Percentiles rank a stretch among this genome's conserved stretches.
These are phyloP conservation scores for Noctua comes DNA, from an alignment of 2,888 invertebrate genomes.

Conservation along the genomic window DNA sequence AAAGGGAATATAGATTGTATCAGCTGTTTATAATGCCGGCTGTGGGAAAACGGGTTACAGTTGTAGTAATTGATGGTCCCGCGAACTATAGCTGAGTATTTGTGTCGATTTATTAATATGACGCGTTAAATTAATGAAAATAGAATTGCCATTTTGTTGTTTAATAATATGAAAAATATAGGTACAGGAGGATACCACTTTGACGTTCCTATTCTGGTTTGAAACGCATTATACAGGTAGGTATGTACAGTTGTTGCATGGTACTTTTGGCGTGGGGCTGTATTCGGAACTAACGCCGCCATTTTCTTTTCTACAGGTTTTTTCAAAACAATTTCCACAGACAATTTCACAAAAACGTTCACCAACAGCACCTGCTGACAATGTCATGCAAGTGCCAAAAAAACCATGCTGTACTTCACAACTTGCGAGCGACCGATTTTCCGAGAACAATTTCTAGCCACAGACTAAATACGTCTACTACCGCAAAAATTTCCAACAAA, in stretches of 20 bases:
- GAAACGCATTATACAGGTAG: no score
- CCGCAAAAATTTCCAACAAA: not conserved
- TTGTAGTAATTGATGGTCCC: conserved; percentile 41
- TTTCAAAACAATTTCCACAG: not conserved
- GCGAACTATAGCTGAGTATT: conserved; percentile 21
- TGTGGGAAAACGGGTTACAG: conserved; percentile 63
- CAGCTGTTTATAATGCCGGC: conserved; percentile 60
- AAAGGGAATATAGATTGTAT: conserved; percentile 65
- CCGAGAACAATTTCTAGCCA: not conserved
- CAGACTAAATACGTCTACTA: not conserved
- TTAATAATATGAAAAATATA: not conserved
- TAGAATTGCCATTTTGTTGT: not conserved
- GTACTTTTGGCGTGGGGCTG: no score
- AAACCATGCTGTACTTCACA: not conserved
- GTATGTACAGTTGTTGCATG: no score
- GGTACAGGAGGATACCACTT: not conserved
- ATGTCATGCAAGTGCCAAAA: not conserved
- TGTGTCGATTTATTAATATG: conserved; percentile 29
- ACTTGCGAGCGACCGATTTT: not conserved
- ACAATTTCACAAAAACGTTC: not conserved
- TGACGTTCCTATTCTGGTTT: no score
- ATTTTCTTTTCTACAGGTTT: no score
- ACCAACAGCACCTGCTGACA: not conserved
- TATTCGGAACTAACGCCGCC: no score
- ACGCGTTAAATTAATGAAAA: conserved; percentile 7